phyloP scores from a whole-genome alignment of 2,113 vertebrate genomes.

The Piprites chloris region DNA sequence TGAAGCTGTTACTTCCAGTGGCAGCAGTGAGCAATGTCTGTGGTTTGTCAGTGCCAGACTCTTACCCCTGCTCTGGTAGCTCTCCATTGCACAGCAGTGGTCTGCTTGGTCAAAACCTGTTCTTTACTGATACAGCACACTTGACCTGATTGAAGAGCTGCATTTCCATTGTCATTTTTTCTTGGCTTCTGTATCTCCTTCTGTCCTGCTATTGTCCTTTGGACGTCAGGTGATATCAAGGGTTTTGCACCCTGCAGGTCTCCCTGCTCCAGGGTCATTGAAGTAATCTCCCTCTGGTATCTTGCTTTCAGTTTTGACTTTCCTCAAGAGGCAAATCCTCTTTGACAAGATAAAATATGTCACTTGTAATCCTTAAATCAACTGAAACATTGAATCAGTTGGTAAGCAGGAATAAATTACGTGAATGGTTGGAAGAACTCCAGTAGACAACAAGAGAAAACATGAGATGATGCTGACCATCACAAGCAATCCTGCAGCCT shows the following conservation, averaged over 20 bases:
- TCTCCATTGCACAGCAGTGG: background rate
- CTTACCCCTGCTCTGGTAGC: background rate
- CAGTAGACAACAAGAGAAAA: background rate
- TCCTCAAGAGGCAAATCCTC: background rate
- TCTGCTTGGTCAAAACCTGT: background rate
- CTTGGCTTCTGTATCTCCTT: background rate
- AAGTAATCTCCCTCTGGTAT: background rate
- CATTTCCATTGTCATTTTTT: background rate
- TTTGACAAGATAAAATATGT: background rate
- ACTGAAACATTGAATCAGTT: background rate
- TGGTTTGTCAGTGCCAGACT: background rate
- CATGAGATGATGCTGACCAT: background rate
- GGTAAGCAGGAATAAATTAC: background rate
- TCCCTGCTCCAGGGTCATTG: background rate
- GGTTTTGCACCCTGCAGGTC: background rate
- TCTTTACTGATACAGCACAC: background rate
- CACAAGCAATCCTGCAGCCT: background rate
- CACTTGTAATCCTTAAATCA: background rate
- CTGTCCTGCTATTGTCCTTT: background rate
- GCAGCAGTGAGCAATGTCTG: background rate
- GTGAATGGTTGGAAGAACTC: background rate
- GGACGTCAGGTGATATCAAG: background rate
- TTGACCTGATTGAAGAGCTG: background rate
- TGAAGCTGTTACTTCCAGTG: background rate
- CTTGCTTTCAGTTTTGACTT: background rate